Conservation (phyloP, 2,797 vertebrate genomes). For the Lacerta viridis region DNA sequence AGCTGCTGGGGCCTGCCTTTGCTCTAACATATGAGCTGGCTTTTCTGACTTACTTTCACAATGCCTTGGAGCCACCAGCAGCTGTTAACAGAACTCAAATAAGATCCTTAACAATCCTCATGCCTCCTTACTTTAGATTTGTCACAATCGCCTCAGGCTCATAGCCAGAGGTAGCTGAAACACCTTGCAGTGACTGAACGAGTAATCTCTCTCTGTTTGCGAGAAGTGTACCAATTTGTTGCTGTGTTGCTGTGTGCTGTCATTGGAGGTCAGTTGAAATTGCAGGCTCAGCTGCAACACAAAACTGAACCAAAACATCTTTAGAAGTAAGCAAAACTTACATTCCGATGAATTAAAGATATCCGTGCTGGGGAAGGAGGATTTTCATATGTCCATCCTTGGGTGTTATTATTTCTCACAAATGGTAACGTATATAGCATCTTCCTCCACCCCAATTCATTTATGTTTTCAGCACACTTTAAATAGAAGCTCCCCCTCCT, state of each 20-base stretch:
- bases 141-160: slow-evolving; percentile 67
- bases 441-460: slow-evolving; percentile 14
- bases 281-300: background rate
- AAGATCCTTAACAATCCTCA: slow-evolving; percentile 77
- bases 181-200: slow-evolving; percentile 43
- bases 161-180: slow-evolving; percentile 60
- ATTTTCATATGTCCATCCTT: background rate
- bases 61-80: slow-evolving; percentile 60
- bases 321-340: rapidly evolving
- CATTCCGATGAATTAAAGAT: slow-evolving; percentile 11
- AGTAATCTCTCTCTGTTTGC: slow-evolving; percentile 9
- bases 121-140: slow-evolving; percentile 71
- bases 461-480: too few relatives aligned
- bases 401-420: background rate
- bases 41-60: slow-evolving; percentile 56
- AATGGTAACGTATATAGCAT: slow-evolving; percentile 17
- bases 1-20: background rate
- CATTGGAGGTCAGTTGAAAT: slow-evolving; percentile 14
- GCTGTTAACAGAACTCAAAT: slow-evolving; percentile 75
- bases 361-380: background rate
- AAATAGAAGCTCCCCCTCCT: too few relatives aligned
- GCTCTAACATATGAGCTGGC: slow-evolving; percentile 24
- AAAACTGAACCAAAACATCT: background rate
- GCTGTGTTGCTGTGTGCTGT: slow-evolving; percentile 41
- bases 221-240: slow-evolving; percentile 6